Percentiles rank a stretch among this genome's conserved stretches.
phyloP scores from a whole-genome alignment of 1,140 invertebrate species.

The Diprion similis region DNA sequence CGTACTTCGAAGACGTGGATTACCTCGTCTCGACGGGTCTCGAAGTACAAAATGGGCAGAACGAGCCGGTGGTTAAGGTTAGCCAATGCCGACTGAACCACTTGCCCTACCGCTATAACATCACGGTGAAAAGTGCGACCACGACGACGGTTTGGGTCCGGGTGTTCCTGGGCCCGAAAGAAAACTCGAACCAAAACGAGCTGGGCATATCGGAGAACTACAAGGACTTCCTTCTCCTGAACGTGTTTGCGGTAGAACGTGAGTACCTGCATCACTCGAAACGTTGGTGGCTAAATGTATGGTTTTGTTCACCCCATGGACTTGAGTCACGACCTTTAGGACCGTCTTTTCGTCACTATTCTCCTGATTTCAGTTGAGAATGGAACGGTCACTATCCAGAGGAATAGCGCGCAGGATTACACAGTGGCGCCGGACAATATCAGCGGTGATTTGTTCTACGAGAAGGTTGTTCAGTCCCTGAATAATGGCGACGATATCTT shows the following conservation, averaged over 20 bases:
- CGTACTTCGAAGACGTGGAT: conserved; percentile 65
- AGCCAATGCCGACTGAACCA: conserved; percentile 69
- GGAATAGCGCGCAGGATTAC: conserved; percentile 57
- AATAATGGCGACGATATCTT: conserved; percentile 49
- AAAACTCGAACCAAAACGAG: conserved; percentile 60
- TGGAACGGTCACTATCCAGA: conserved; percentile 66
- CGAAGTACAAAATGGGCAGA: conserved; percentile 27
- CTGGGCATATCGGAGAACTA: conserved; percentile 63
- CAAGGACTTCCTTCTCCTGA: conserved; percentile 64
- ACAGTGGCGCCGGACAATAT: conserved; percentile 47
- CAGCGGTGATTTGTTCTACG: conserved; percentile 46
- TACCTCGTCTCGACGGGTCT: conserved; percentile 61
- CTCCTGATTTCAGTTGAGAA: conserved; percentile 53
- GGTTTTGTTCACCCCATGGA: background rate
- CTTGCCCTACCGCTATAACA: conserved; percentile 65
- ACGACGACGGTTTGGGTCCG: conserved; percentile 62
- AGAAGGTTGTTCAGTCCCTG: conserved; percentile 50
- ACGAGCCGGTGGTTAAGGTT: conserved; percentile 53
- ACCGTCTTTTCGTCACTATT: background rate
- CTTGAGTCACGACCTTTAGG: background rate
- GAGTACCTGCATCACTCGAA: conserved; percentile 23
- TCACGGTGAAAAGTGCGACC: conserved; percentile 65
- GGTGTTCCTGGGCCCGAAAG: conserved; percentile 68
- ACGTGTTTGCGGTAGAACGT: conserved; percentile 63
- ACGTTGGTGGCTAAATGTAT: no score